These are phyloP conservation scores for Amiota minor DNA, from an alignment of 2,888 invertebrate species.

Conservation along the genomic window DNA sequence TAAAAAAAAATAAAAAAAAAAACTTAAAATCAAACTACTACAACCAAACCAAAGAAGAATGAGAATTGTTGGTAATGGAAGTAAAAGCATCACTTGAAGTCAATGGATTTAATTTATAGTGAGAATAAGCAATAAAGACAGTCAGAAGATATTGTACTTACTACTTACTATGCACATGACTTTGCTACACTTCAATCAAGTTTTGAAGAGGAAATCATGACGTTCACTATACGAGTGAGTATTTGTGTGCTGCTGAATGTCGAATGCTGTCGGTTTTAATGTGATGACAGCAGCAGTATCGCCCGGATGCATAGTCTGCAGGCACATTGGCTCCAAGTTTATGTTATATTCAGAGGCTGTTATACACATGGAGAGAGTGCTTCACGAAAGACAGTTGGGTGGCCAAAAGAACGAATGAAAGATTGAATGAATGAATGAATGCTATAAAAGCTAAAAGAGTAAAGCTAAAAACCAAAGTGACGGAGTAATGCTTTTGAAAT, in stretches of 20 bases:
- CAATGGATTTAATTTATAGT: not conserved
- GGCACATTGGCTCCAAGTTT: no score
- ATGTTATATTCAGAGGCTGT: no score
- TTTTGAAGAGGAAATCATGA: no score
- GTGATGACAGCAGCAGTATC: not conserved
- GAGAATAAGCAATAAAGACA: not conserved
- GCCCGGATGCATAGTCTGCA: slow-evolving; percentile 5
- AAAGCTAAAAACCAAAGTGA: not conserved
- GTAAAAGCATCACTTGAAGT: not conserved
- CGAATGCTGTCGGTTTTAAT: not conserved
- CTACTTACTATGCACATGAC: no score
- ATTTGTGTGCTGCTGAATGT: not conserved
- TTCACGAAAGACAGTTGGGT: not conserved
- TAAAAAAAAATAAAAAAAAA: no score
- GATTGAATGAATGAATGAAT: not conserved
- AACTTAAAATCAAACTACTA: no score
- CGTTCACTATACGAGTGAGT: not conserved
- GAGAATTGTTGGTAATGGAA: no score
- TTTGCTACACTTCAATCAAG: no score
- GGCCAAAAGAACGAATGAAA: not conserved
- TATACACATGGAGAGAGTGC: no score
- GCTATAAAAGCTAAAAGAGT: not conserved
- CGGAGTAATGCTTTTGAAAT: not conserved
- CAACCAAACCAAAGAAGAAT: no score
- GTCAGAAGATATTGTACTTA: no score